A percentile compares a stretch with the other conserved stretches of the same genome.
Evolutionary conservation across 1,140 invertebrate species (phyloP).

Genomic region (Drosophila nigromelanica): DNA sequence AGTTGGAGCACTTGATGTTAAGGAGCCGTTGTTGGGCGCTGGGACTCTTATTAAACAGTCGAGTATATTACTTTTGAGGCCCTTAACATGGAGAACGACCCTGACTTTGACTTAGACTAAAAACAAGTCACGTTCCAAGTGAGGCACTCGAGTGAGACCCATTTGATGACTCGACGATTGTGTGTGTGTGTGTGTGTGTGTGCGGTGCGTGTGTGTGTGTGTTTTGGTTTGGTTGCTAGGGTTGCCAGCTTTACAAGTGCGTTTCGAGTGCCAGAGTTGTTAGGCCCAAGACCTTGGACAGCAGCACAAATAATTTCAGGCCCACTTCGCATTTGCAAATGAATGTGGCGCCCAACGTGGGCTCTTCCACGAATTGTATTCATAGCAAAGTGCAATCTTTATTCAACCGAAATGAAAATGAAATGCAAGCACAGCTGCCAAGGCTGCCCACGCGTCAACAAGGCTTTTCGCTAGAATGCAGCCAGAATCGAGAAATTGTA

Average conservation of each 20-base stretch:
- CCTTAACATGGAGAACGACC: slow-evolving; percentile 48
- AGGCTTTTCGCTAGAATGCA: too few species aligned
- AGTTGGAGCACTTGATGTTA: slow-evolving; percentile 33
- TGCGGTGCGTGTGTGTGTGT: slow-evolving; percentile 9
- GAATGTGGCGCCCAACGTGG: slow-evolving; percentile 36
- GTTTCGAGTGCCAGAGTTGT: slow-evolving; percentile 18
- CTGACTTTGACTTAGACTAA: slow-evolving; percentile 69
- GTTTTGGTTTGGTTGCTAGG: slow-evolving; percentile 2
- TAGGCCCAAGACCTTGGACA: slow-evolving; percentile 15
- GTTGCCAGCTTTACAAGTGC: slow-evolving; percentile 21
- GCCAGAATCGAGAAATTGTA: too few species aligned
- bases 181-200: slow-evolving; percentile 12
- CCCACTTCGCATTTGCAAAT: slow-evolving; percentile 47
- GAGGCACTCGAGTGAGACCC: slow-evolving; percentile 34
- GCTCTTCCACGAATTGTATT: slow-evolving; percentile 53
- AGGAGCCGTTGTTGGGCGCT: neutral
- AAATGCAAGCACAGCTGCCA: slow-evolving; percentile 41
- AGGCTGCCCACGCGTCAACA: slow-evolving; percentile 8
- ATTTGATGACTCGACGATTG: slow-evolving; percentile 40
- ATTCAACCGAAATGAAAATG: slow-evolving; percentile 32
- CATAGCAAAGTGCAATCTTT: slow-evolving; percentile 25
- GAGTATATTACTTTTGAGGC: slow-evolving; percentile 38
- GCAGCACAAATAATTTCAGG: slow-evolving; percentile 16
- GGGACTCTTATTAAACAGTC: slow-evolving; percentile 14
- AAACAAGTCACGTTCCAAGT: slow-evolving; percentile 68